Percentiles rank a stretch among this genome's conserved stretches.
Evolutionary conservation across 2,888 invertebrate species (phyloP).

Genomic region (Lacanobia oleracea): DNA sequence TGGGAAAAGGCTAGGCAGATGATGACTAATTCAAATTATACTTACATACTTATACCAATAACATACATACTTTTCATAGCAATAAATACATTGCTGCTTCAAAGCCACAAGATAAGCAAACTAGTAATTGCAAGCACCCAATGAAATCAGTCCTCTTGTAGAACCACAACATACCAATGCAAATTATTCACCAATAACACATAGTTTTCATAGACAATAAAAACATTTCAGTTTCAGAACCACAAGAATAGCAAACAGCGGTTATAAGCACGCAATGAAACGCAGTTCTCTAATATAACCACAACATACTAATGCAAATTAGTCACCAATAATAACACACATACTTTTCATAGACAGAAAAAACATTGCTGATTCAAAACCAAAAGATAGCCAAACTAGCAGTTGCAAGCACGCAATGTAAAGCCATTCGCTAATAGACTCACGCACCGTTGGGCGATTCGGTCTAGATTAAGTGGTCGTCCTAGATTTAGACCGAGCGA

Average conservation of each 20-base stretch:
- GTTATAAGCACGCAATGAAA: conserved; percentile 24
- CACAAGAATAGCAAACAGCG: not conserved
- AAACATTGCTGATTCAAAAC: conserved; percentile 11
- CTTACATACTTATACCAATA: too few relatives aligned
- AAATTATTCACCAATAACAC: not conserved
- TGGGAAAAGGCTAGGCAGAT: too few relatives aligned
- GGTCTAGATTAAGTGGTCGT: conserved; percentile 54
- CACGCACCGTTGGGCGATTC: conserved; percentile 33
- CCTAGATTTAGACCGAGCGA: conserved; percentile 53
- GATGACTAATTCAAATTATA: too few relatives aligned
- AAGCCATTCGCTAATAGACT: conserved; percentile 23
- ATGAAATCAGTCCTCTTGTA: not conserved
- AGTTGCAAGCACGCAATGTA: conserved; percentile 18
- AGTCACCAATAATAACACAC: too few relatives aligned
- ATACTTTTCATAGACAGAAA: not conserved
- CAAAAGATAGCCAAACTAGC: not conserved
- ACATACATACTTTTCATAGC: too few relatives aligned
- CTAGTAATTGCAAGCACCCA: too few relatives aligned
- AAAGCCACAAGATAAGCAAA: not conserved
- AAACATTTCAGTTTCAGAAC: conserved; percentile 9
- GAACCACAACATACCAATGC: not conserved
- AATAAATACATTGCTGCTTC: conserved; percentile 8
- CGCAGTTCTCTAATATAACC: conserved; percentile 19
- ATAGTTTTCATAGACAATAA: not conserved
- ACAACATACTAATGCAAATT: not conserved